phyloP scores from a whole-genome alignment of 2,888 invertebrate genomes.

The Leptinotarsa tumamoca region DNA sequence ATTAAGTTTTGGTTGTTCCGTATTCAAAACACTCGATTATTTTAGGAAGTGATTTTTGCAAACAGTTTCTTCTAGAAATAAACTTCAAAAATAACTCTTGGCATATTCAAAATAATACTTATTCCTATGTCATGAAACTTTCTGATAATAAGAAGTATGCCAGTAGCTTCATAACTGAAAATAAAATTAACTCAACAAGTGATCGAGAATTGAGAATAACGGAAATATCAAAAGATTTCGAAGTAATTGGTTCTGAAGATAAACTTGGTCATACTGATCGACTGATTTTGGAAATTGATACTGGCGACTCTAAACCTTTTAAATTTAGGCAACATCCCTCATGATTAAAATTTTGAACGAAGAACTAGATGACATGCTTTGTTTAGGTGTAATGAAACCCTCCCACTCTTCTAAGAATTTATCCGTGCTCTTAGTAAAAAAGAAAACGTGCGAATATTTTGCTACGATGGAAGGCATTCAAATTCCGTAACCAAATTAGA shows the following conservation, averaged over 20 bases:
- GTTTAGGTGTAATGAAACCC: background rate
- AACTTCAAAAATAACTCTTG: too few species aligned
- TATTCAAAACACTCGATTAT: constrained; percentile 18
- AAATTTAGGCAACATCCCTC: background rate
- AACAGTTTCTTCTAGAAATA: background rate
- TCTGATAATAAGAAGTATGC: constrained; percentile 5
- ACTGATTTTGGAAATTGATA: background rate
- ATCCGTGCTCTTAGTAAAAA: background rate
- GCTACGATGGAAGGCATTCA: background rate
- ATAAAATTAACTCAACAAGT: background rate
- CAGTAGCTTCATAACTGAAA: constrained; percentile 7
- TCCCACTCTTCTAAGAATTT: background rate
- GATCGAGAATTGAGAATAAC: background rate
- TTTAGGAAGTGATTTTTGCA: constrained; percentile 25
- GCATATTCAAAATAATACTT: background rate
- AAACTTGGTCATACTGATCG: background rate
- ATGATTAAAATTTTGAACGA: constrained; percentile 1
- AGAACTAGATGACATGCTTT: constrained; percentile 3
- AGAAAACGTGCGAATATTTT: background rate
- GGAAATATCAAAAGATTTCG: background rate
- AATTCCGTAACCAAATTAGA: background rate
- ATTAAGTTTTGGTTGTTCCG: constrained; percentile 23
- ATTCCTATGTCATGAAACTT: background rate
- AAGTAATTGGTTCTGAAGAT: background rate
- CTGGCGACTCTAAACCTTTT: background rate